These are phyloP conservation scores for Neopelma chrysocephalum DNA, from an alignment of 2,797 vertebrate species.

Conservation along the genomic window DNA sequence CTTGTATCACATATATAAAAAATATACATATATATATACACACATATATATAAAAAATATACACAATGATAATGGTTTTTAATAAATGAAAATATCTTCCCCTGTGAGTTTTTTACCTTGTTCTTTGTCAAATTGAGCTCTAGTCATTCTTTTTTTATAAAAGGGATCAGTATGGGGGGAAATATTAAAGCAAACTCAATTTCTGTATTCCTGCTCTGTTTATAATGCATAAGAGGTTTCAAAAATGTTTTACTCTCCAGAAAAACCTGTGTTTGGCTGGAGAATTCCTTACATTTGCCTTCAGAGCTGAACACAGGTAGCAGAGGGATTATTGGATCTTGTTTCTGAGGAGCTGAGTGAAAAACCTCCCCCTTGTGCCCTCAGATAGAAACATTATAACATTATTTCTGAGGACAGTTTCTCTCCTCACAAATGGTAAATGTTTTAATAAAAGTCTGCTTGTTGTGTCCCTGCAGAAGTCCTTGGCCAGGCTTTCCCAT, in stretches of 20 bases:
- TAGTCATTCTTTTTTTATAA: background rate
- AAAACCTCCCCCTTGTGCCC: background rate
- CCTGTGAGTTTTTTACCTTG: background rate
- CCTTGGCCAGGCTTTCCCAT: background rate
- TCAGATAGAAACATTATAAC: background rate
- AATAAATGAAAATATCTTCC: background rate
- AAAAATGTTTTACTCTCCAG: background rate
- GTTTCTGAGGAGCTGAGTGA: background rate
- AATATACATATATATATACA: background rate
- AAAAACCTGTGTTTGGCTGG: background rate
- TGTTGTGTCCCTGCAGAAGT: background rate
- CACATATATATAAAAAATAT: no score
- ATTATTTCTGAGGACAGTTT: background rate
- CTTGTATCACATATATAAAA: background rate
- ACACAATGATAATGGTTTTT: background rate
- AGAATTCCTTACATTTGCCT: background rate
- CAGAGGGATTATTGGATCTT: background rate
- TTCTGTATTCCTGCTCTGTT: background rate
- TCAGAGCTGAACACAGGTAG: accelerated
- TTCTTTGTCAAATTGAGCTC: background rate
- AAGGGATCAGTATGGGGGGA: background rate
- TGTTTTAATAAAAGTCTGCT: background rate
- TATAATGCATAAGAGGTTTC: background rate
- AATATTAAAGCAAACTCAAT: background rate
- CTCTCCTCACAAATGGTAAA: background rate